A percentile compares a stretch with the other conserved stretches of the same genome.
phyloP scores from a whole-genome alignment of 2,888 invertebrate species.

The Pollenia labialis region DNA sequence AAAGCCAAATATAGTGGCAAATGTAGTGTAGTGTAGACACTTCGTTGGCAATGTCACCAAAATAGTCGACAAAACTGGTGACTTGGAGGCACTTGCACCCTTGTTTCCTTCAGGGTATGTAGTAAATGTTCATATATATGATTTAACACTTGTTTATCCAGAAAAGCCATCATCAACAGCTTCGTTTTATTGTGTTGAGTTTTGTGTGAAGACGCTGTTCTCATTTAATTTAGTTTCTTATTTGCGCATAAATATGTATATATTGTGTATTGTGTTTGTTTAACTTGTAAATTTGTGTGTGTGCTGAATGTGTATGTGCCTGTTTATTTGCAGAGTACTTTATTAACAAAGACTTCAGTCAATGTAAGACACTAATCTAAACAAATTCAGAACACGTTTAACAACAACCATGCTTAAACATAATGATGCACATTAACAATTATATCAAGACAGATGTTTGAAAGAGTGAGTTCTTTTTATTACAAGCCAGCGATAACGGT shows the following conservation, averaged over 20 bases:
- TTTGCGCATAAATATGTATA: not conserved
- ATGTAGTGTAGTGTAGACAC: too few relatives aligned
- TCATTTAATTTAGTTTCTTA: not conserved
- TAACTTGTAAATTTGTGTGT: not conserved
- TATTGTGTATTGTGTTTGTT: not conserved
- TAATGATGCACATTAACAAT: constrained; percentile 67
- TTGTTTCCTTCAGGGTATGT: too few relatives aligned
- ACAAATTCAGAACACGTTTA: constrained; percentile 60
- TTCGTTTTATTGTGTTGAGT: not conserved
- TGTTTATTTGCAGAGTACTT: not conserved
- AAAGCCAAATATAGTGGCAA: too few relatives aligned
- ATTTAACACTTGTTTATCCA: not conserved
- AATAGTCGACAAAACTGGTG: too few relatives aligned
- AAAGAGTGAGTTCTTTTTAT: not conserved
- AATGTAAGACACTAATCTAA: constrained; percentile 44
- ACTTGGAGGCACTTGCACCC: too few relatives aligned
- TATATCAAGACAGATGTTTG: not conserved
- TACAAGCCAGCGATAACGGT: too few relatives aligned
- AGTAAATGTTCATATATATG: not conserved
- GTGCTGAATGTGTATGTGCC: not conserved
- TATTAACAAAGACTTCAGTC: constrained; percentile 16
- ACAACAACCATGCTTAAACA: constrained; percentile 46
- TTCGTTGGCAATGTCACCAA: too few relatives aligned
- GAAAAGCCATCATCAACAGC: constrained; percentile 25
- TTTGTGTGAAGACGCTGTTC: not conserved